Conservation (phyloP, 30 jellyfish, hydroid and myxozoan genomes). For the Cassiopea xamachana region DNA sequence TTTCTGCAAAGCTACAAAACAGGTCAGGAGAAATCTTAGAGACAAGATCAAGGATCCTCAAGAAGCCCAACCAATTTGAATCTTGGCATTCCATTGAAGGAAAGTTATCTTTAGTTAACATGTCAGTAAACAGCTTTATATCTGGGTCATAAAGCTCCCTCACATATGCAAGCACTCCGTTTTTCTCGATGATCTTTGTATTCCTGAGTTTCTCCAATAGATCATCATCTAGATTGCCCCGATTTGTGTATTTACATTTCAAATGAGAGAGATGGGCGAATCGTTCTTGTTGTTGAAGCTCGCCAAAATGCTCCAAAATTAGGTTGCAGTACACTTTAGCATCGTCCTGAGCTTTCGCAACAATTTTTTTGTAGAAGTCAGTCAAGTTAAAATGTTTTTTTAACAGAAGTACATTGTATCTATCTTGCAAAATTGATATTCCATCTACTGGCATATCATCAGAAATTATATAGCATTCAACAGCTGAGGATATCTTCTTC, state of each 20-base stretch:
- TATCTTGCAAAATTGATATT: neutral
- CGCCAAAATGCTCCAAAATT: slow-evolving; percentile 20
- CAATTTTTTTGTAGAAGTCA: slow-evolving; percentile 10
- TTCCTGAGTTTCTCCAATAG: neutral
- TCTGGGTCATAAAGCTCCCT: slow-evolving; percentile 69
- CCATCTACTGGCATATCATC: slow-evolving; percentile 29
- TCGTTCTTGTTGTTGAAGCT: slow-evolving; percentile 19
- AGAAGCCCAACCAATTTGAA: slow-evolving; percentile 52
- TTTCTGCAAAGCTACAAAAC: slow-evolving; percentile 60
- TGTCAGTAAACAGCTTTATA: slow-evolving; percentile 20
- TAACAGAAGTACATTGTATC: neutral
- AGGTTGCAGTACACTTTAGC: slow-evolving; percentile 12
- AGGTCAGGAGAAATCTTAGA: slow-evolving; percentile 14
- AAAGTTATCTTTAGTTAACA: slow-evolving; percentile 39
- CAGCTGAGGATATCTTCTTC: neutral
- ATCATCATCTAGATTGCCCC: neutral
- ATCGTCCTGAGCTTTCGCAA: neutral
- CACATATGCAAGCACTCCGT: slow-evolving; percentile 20
- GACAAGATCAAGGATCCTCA: slow-evolving; percentile 55
- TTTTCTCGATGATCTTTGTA: slow-evolving; percentile 41
- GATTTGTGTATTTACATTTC: slow-evolving; percentile 1
- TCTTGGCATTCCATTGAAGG: slow-evolving; percentile 54
- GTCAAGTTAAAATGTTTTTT: neutral
- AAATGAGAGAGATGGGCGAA: slow-evolving; percentile 36
- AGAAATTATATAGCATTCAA: slow-evolving; percentile 13